Base-by-base conservation (phyloP, 1,140 invertebrate species). In the Bathynomus jamesi region DNA sequence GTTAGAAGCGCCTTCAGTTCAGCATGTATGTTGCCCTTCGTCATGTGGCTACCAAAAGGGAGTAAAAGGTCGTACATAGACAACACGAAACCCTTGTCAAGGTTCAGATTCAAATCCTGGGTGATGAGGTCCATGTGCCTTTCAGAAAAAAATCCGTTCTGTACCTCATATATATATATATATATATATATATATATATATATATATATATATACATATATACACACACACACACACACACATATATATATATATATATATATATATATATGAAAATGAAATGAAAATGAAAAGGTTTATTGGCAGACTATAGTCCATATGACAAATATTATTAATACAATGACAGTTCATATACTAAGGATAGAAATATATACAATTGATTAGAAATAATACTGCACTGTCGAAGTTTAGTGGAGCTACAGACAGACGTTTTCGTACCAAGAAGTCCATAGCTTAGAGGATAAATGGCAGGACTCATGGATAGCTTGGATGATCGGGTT, bases 161-260 rank as follows among this genome's bases (percentile, higher is more conserved):
- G n/a, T 40, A 40, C 17, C 7, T 40, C 17, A 40, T 40, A 40
- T 40, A 40, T 40, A 40, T 8, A 17, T 40, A 40, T 40, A 40
- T 40, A 40, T 40, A 53, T 5, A 53, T 3, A 53, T 53, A 53
- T 2, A 53, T 3, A 3, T 53, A 53, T 53, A 53, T 53, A 53
- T 53, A 53, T 53, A 53, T 53, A 53, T 53, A 53, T 53, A 53
- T 53, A 53, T 53, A 53, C 21, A 53, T 53, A 53, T 53, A 53
- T 53, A 53, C 21, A 53, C 21, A 53, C 21, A 53, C 21, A 53
- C 21, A 53, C 21, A 53, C 21, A 53, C 21, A 53, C 21, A 53
- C 21, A 53, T 53, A 53, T 53, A 53, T 53, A 53, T 53, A 53
- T 53, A 53, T 53, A 53, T 53, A 53, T 53, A 53, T 53, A 53